Conservation (phyloP, 2,888 invertebrate genomes). For the Beris chalybata region DNA sequence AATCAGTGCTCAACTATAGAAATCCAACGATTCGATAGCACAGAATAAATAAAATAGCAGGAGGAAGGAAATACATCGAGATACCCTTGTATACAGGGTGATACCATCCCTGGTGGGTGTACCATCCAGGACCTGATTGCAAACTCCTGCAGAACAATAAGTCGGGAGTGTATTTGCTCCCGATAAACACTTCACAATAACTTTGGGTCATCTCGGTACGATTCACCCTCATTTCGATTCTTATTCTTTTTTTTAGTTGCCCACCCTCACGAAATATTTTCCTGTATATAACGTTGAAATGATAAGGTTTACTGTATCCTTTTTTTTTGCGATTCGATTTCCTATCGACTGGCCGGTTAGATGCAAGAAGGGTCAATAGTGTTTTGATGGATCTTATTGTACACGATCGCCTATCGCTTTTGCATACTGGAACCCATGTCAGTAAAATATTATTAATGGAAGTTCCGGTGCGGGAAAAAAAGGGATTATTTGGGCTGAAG, state of each 20-base stretch:
- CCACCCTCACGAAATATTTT: slow-evolving; percentile 7
- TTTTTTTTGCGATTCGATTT: not conserved
- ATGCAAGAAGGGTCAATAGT: slow-evolving; percentile 16
- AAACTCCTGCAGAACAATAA: not conserved
- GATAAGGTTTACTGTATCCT: not conserved
- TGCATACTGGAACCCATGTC: slow-evolving; percentile 20
- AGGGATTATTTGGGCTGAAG: slow-evolving; percentile 2
- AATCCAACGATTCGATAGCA: no score
- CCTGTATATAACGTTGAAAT: not conserved
- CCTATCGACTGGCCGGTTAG: no score
- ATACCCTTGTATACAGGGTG: no score
- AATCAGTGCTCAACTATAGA: no score
- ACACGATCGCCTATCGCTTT: slow-evolving; percentile 8
- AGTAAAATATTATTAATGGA: slow-evolving; percentile 26
- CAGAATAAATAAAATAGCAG: no score
- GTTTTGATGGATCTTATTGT: slow-evolving; percentile 22
- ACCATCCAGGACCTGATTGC: not conserved
- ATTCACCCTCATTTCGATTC: slow-evolving; percentile 4
- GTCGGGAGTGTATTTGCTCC: slow-evolving; percentile 15
- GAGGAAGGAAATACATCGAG: no score
- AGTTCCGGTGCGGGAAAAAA: not conserved
- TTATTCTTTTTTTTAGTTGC: not conserved
- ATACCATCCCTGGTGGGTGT: no score
- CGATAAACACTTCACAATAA: slow-evolving; percentile 25
- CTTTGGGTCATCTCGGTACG: slow-evolving; percentile 21